These are phyloP conservation scores for Drosophila pruinosa DNA, from an alignment of 1,140 invertebrate genomes.

Conservation along the genomic window DNA sequence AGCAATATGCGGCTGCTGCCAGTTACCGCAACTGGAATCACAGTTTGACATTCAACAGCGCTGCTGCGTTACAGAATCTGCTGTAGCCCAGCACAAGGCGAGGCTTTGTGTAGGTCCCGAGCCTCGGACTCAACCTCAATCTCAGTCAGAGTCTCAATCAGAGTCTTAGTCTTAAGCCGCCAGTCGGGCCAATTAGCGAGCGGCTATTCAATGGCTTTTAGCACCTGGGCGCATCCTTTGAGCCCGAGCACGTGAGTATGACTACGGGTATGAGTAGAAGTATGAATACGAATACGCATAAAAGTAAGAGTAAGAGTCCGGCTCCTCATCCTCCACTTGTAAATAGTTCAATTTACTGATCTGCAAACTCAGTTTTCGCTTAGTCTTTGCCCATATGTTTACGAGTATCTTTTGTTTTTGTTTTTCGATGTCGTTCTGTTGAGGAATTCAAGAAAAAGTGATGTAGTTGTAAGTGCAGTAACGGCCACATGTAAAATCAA, in stretches of 20 bases:
- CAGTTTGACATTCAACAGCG: conserved; percentile 74
- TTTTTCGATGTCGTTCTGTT: conserved; percentile 45
- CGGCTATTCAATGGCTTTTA: conserved; percentile 65
- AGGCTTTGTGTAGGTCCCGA: conserved; percentile 47
- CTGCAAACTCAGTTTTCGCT: conserved; percentile 34
- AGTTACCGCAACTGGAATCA: conserved; percentile 80
- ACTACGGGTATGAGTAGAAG: not conserved
- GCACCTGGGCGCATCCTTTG: conserved; percentile 75
- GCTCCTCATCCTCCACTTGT: conserved; percentile 45
- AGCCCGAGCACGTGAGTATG: conserved; percentile 62
- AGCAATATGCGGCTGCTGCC: conserved; percentile 76
- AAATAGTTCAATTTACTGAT: conserved; percentile 50
- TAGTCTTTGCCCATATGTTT: conserved; percentile 51
- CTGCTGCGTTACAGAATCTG: conserved; percentile 75
- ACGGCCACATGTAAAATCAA: conserved; percentile 32
- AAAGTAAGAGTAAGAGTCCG: too few relatives aligned
- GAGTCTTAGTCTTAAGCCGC: not conserved
- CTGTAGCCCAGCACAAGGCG: conserved; percentile 72
- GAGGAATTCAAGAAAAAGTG: conserved; percentile 72
- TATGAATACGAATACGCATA: not conserved
- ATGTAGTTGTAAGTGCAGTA: conserved; percentile 80
- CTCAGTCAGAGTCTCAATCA: not conserved
- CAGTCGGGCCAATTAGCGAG: conserved; percentile 62
- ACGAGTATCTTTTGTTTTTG: conserved; percentile 3
- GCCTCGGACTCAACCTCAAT: not conserved